Evolutionary conservation across 53 echinoderm and acorn worm species (phyloP).

Genomic region (Echinometra lucunter): DNA sequence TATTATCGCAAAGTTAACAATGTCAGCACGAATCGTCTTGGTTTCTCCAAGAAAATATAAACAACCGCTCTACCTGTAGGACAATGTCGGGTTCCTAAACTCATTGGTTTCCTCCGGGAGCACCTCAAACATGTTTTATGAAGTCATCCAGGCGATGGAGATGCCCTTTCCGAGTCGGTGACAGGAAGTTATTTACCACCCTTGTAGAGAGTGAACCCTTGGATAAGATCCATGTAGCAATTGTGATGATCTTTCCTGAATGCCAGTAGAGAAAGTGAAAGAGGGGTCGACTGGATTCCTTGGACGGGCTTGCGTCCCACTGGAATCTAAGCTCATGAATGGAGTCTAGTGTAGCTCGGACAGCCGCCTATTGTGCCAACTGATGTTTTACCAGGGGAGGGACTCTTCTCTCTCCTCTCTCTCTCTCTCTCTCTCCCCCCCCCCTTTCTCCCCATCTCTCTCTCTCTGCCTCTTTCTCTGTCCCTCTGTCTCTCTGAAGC

Average conservation of each 20-base stretch:
- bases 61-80: not conserved
- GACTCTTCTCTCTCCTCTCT: not conserved
- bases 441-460: not conserved
- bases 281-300: conserved; percentile 25
- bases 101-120: not conserved
- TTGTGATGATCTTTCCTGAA: not conserved
- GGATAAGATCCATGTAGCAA: not conserved
- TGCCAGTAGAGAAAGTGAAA: not conserved
- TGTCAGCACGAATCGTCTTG: not conserved
- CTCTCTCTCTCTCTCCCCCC: not conserved
- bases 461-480: not conserved
- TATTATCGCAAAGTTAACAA: not conserved
- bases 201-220: not conserved
- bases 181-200: conserved; percentile 31
- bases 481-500: not conserved
- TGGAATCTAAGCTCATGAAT: conserved; percentile 13
- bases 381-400: too few relatives aligned
- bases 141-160: not conserved
- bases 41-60: not conserved
- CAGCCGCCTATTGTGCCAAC: not conserved
- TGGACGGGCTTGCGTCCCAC: conserved; percentile 6
- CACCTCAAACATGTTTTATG: not conserved
- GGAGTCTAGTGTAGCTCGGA: not conserved
- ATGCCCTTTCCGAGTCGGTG: conserved; percentile 9
- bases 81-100: too few relatives aligned